phyloP scores from a whole-genome alignment of 2,797 vertebrate genomes.

The Hyperoplus immaculatus region DNA sequence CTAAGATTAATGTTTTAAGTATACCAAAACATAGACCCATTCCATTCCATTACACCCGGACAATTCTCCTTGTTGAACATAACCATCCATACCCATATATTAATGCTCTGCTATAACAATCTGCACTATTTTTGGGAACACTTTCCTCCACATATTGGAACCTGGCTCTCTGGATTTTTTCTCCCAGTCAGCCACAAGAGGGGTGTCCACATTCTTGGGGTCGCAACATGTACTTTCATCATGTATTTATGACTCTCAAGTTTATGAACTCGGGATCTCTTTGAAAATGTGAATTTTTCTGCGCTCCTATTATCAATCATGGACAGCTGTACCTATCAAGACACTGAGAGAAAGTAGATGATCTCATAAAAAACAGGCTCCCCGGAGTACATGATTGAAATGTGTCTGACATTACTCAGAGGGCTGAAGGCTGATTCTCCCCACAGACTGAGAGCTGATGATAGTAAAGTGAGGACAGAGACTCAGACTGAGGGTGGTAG shows the following conservation, averaged over 20 bases:
- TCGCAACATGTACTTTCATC: neutral
- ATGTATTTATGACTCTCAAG: slow-evolving; percentile 1
- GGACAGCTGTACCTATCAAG: slow-evolving; percentile 29
- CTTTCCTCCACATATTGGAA: slow-evolving; percentile 2
- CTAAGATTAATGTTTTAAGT: neutral
- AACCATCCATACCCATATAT: neutral
- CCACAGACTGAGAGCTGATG: slow-evolving; percentile 42
- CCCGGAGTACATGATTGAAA: slow-evolving; percentile 57
- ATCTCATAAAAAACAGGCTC: slow-evolving; percentile 35
- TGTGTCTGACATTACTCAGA: slow-evolving; percentile 45
- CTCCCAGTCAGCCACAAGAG: neutral
- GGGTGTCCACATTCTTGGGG: neutral
- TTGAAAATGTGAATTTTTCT: slow-evolving; percentile 1
- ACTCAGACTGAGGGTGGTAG: slow-evolving; percentile 53
- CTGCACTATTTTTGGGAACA: neutral
- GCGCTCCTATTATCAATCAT: slow-evolving; percentile 15
- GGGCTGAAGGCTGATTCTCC: slow-evolving; percentile 36
- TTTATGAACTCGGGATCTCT: neutral
- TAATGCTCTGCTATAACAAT: neutral
- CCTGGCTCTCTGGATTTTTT: neutral
- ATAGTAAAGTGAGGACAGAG: slow-evolving; percentile 56
- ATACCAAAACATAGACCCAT: neutral
- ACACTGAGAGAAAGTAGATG: slow-evolving; percentile 16
- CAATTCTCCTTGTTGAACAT: neutral
- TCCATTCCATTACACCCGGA: neutral